Evolutionary conservation across 2,888 invertebrate genomes (phyloP), one percentile per base, ranked within the genome.

Genomic region (Hirtodrosophila histrioides): DNA sequence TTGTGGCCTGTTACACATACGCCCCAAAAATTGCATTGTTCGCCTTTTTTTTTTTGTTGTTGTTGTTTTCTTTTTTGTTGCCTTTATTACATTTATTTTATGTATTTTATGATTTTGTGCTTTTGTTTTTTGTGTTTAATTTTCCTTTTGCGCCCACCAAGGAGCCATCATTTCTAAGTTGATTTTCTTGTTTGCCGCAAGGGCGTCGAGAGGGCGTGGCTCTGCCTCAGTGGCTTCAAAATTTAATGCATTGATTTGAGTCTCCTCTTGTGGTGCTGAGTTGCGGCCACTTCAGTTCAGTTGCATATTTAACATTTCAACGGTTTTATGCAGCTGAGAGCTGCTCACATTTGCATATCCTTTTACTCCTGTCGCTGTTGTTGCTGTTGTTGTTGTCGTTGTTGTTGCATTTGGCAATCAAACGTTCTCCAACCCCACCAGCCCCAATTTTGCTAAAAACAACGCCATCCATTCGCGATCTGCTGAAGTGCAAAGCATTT

Each of bases 131-230:
- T 55, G 58, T 66, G 63, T 70, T 73, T 75, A 76, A 71, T 75
- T 76, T 75, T 74, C 67, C 66, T 46, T 69, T 61, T 70, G 67
- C 57, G 57, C 69, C 69, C 83, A 78, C 73, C 75, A 73, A 86
- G 90, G 89, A 84, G 75, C 81, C 89, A 86, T 89, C 85, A 89
- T 80, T 89, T 79, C 88, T 87, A 89, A 90, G 90, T 89, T 90
- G 89, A 83, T 89, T 89, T 89, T 85, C 89, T 90, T 90, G 89
- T 89, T 81, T 31, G 50, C 39, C 49, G 29, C 46, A 8, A 9
- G 54, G 10, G 23, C 10, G 27, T 33, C 6, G n/a, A n/a, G 6
- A 43, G 44, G 55, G 63, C 29, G 41, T 39, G 41, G 31, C 9
- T 2, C 31, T 9, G 7, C 6, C 31, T 9, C 31, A 7, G 31